phyloP scores from a whole-genome alignment of 2,888 invertebrate species.

The Microctonus brassicae region DNA sequence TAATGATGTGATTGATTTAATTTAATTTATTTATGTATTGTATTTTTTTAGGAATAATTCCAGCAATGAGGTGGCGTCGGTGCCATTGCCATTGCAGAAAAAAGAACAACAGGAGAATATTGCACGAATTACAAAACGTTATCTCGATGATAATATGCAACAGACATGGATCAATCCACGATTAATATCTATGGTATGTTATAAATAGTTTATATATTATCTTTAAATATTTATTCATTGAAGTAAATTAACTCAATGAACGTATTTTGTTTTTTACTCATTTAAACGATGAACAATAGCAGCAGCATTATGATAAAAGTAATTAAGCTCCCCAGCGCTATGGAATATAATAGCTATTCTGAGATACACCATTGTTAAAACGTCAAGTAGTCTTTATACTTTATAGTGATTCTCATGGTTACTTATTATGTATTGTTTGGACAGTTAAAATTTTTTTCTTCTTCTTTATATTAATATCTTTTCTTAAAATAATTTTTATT shows the following conservation, averaged over 20 bases:
- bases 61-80: slow-evolving; percentile 57
- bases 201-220: slow-evolving; percentile 30
- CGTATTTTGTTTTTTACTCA: slow-evolving; percentile 62
- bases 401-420: slow-evolving; percentile 53
- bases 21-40: too few relatives aligned
- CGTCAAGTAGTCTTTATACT: slow-evolving; percentile 49
- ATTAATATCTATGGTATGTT: slow-evolving; percentile 73
- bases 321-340: slow-evolving; percentile 61
- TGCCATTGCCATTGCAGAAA: slow-evolving; percentile 56
- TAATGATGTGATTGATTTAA: too few relatives aligned
- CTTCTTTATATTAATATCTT: slow-evolving; percentile 45
- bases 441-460: slow-evolving; percentile 51
- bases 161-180: slow-evolving; percentile 75
- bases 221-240: background rate
- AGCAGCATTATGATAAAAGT: slow-evolving; percentile 63
- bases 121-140: slow-evolving; percentile 71
- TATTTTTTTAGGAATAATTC: slow-evolving; percentile 61
- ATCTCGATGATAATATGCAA: slow-evolving; percentile 74
- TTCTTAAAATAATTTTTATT: slow-evolving; percentile 46
- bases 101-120: slow-evolving; percentile 68
- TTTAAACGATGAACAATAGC: slow-evolving; percentile 64
- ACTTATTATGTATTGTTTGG: slow-evolving; percentile 52
- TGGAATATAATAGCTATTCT: slow-evolving; percentile 62
- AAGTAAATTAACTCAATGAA: slow-evolving; percentile 54
- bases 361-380: slow-evolving; percentile 61